Evolutionary conservation across 1,140 invertebrate species (phyloP).

Genomic region (Zaprionus lachaisei): DNA sequence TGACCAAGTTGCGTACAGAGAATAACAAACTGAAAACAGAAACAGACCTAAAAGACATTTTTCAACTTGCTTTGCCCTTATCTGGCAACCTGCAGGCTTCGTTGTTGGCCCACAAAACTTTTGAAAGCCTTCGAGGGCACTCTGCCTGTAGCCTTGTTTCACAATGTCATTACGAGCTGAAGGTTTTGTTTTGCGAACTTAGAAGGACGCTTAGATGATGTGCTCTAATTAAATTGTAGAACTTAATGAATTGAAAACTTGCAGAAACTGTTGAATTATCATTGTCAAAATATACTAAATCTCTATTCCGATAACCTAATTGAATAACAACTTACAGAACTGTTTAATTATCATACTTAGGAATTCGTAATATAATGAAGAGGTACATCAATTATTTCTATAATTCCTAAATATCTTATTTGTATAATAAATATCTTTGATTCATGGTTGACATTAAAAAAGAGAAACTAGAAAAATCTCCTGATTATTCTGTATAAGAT

Average conservation of each 20-base stretch:
- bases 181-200: slow-evolving; percentile 7
- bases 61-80: slow-evolving; percentile 47
- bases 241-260: neutral
- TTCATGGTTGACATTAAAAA: too few relatives aligned
- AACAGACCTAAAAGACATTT: slow-evolving; percentile 38
- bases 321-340: too few relatives aligned
- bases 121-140: slow-evolving; percentile 16
- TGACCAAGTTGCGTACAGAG: slow-evolving; percentile 48
- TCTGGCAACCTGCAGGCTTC: slow-evolving; percentile 61
- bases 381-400: too few relatives aligned
- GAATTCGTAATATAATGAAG: too few relatives aligned
- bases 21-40: slow-evolving; percentile 39
- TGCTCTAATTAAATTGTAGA: slow-evolving; percentile 2
- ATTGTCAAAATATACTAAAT: too few relatives aligned
- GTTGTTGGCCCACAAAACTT: slow-evolving; percentile 29
- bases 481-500: too few relatives aligned
- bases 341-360: too few relatives aligned
- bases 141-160: neutral
- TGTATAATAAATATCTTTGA: too few relatives aligned
- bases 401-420: too few relatives aligned
- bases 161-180: neutral
- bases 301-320: too few relatives aligned
- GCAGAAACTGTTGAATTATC: neutral
- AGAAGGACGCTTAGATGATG: neutral
- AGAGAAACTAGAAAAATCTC: too few relatives aligned